phyloP scores from a whole-genome alignment of 2,888 invertebrate genomes.

The Sericinus montela region DNA sequence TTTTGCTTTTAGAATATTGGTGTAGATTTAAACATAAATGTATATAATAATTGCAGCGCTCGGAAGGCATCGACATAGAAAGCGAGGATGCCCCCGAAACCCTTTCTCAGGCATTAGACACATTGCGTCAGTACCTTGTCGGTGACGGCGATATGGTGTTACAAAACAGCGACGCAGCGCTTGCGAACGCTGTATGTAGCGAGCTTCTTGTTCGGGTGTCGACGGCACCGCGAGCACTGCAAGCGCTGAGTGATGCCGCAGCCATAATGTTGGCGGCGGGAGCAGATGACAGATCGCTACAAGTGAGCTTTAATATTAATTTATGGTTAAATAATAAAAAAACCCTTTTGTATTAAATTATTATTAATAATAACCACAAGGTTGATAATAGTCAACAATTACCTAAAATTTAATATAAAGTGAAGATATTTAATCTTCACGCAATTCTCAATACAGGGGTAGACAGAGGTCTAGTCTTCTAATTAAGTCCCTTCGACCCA shows the following conservation, averaged over 20 bases:
- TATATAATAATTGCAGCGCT: constrained; percentile 46
- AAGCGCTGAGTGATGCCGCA: constrained; percentile 84
- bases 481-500: too few species aligned
- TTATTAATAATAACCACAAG: too few species aligned
- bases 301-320: constrained; percentile 36
- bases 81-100: constrained; percentile 63
- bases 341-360: too few species aligned
- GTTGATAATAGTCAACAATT: too few species aligned
- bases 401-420: too few species aligned
- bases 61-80: constrained; percentile 59
- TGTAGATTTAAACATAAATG: too few species aligned
- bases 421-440: too few species aligned
- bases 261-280: constrained; percentile 48
- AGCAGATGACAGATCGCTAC: constrained; percentile 57
- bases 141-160: constrained; percentile 30
- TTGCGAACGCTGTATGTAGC: constrained; percentile 51
- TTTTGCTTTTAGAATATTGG: too few species aligned
- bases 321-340: too few species aligned
- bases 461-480: too few species aligned
- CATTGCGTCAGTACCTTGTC: constrained; percentile 53
- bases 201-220: constrained; percentile 61
- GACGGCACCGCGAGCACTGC: constrained; percentile 47
- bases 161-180: constrained; percentile 37
- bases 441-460: too few species aligned
- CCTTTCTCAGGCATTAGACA: constrained; percentile 53